Conservation (phyloP, 2,888 invertebrate genomes). For the Choreutis nemorana region DNA sequence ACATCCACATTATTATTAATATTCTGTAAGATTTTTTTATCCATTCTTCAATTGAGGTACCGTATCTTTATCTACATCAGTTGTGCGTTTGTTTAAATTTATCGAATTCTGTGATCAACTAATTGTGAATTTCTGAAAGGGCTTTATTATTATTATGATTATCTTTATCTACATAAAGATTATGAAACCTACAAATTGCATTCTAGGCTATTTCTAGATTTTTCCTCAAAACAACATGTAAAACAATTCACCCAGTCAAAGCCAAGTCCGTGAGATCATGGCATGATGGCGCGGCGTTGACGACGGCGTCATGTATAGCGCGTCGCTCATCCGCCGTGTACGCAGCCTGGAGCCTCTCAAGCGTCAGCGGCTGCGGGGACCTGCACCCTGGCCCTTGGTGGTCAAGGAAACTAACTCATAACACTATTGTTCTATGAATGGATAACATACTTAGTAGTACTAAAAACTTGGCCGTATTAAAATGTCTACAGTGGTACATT, state of each 20-base stretch:
- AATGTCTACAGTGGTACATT: too few relatives aligned
- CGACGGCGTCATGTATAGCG: constrained; percentile 62
- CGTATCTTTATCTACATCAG: not conserved
- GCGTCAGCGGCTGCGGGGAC: constrained; percentile 26
- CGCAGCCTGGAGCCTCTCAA: constrained; percentile 35
- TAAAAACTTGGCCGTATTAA: too few relatives aligned
- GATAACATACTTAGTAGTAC: too few relatives aligned
- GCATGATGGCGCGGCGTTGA: constrained; percentile 33
- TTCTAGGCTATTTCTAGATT: too few relatives aligned
- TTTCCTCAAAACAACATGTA: too few relatives aligned
- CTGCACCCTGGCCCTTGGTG: constrained; percentile 27
- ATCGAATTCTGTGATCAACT: too few relatives aligned
- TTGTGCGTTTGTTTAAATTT: too few relatives aligned
- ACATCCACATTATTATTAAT: constrained; percentile 6
- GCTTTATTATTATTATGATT: too few relatives aligned
- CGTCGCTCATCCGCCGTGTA: constrained; percentile 65
- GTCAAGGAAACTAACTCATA: constrained; percentile 22
- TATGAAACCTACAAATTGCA: too few relatives aligned
- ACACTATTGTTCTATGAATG: too few relatives aligned
- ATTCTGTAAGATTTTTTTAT: constrained; percentile 2
- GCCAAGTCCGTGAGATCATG: constrained; percentile 36
- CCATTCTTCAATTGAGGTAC: not conserved
- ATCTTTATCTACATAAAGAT: too few relatives aligned
- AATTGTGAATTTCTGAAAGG: too few relatives aligned
- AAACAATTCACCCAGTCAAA: constrained; percentile 34